phyloP scores from a whole-genome alignment of 2,113 vertebrate genomes.

The Telmatochromis sp. region DNA sequence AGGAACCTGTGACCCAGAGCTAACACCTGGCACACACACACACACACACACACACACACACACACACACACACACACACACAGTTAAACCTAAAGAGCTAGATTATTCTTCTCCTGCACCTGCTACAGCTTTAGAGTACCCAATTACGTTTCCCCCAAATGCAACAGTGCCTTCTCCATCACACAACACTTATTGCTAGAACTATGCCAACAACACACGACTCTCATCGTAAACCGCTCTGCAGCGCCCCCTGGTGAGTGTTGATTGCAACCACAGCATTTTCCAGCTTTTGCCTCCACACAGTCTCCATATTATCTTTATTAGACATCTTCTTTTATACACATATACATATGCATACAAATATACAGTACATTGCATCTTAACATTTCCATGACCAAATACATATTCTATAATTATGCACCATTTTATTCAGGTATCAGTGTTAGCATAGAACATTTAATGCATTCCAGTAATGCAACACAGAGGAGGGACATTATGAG shows the following conservation, averaged over 20 bases:
- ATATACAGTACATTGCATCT: slow-evolving; percentile 43
- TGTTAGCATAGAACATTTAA: slow-evolving; percentile 26
- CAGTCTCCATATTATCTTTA: slow-evolving; percentile 33
- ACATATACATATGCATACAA: slow-evolving; percentile 58
- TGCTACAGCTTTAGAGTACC: not conserved
- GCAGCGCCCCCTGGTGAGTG: slow-evolving; percentile 28
- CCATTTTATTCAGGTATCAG: not conserved
- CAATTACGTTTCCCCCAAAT: not conserved
- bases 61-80: not conserved
- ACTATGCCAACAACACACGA: not conserved
- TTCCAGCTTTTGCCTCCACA: not conserved
- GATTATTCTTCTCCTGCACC: not conserved
- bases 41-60: too few species aligned
- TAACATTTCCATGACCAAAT: slow-evolving; percentile 32
- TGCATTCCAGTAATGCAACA: slow-evolving; percentile 49
- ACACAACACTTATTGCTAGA: not conserved
- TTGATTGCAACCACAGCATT: not conserved
- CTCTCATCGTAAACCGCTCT: not conserved
- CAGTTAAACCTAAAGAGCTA: not conserved
- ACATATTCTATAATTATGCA: slow-evolving; percentile 2
- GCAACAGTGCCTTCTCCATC: not conserved
- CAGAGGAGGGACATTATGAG: slow-evolving; percentile 2
- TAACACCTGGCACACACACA: slow-evolving; percentile 33
- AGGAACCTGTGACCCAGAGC: slow-evolving; percentile 35
- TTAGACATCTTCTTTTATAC: slow-evolving; percentile 30